Base-by-base conservation (phyloP, 2,888 invertebrate genomes). In the Candidula unifasciata region DNA sequence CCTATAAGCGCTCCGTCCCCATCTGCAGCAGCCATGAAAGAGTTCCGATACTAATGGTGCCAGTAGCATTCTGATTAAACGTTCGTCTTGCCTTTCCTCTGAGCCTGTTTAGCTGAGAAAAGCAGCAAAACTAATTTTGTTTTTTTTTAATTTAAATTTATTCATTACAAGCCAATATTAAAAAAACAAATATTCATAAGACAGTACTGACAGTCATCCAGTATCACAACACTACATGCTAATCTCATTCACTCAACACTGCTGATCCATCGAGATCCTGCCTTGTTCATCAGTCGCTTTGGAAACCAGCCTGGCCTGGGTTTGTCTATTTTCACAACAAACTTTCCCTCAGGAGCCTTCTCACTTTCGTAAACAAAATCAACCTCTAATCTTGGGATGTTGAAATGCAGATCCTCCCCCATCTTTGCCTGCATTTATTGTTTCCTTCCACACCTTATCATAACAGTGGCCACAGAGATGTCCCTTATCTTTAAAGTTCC, bases 271-370 rank as follows among this genome's bases (percentile, higher is more conserved):
- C 57, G 82, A 27, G 16, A 77, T 27, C 66, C 73, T 21, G 69
- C 88, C 85, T 91, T 92, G 54, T 88, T 90, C 79, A 97, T 94
- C 78, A 98, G 95, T 94, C 97, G 97, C 90, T 96, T 96, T 88
- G 96, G 96, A 92, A 98, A 98, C 97, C 98, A 98, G 68, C 95
- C 94, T 6, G 98, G 98, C 87, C 98, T 95, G 84, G 96, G 95
- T 93, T 97, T 97, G 76, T 96, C 95, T 95, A 93, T 88, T 94
- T 98, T 97, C 27, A 98, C 95, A 87, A 98, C 95, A 89, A 96
- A 95, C 94, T 97, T 97, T 0, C 94, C 94, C 93, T 95, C 88
- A 60, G 86, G 83, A 92, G 87, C 52, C 18, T 95, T 91, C 92
- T 98, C 98, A 69, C 96, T 96, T 89, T 97, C 95, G 93, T 98